Evolutionary conservation across 2,113 vertebrate genomes (phyloP).

Genomic region (Phasianus colchicus): DNA sequence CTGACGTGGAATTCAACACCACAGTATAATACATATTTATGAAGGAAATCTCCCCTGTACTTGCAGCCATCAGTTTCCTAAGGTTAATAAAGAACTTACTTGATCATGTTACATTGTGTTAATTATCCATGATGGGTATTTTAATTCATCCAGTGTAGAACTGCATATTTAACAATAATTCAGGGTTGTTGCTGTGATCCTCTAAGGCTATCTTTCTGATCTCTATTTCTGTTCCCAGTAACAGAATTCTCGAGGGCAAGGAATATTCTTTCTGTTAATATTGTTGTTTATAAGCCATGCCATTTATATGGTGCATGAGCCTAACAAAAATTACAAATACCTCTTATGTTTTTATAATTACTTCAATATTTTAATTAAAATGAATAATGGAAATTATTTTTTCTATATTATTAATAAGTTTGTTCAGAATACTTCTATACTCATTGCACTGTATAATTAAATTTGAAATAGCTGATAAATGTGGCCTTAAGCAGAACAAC

Average conservation of each 20-base stretch:
- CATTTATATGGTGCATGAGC: neutral
- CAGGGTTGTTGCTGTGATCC: neutral
- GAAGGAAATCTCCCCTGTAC: conserved; percentile 35
- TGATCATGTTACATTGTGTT: conserved; percentile 54
- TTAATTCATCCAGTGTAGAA: conserved; percentile 34
- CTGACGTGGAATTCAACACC: conserved; percentile 48
- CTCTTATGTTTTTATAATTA: neutral
- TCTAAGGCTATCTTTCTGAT: conserved; percentile 23
- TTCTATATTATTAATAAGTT: neutral
- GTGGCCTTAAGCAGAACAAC: neutral
- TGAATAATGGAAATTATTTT: conserved; percentile 21
- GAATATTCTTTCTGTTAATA: conserved; percentile 1
- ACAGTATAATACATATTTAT: conserved; percentile 62
- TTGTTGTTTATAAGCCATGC: neutral
- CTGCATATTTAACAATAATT: conserved; percentile 40
- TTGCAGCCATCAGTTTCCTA: conserved; percentile 41
- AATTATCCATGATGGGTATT: conserved; percentile 56
- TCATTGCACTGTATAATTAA: neutral
- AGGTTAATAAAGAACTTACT: conserved; percentile 54
- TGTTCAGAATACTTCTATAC: neutral
- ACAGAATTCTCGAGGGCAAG: conserved; percentile 9
- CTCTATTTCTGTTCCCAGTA: conserved; percentile 38
- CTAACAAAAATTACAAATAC: neutral
- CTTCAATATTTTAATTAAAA: neutral
- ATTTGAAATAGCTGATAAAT: neutral